Evolutionary conservation across 1,140 invertebrate genomes (phyloP).

Genomic region (Alviniconcha marisindica): DNA sequence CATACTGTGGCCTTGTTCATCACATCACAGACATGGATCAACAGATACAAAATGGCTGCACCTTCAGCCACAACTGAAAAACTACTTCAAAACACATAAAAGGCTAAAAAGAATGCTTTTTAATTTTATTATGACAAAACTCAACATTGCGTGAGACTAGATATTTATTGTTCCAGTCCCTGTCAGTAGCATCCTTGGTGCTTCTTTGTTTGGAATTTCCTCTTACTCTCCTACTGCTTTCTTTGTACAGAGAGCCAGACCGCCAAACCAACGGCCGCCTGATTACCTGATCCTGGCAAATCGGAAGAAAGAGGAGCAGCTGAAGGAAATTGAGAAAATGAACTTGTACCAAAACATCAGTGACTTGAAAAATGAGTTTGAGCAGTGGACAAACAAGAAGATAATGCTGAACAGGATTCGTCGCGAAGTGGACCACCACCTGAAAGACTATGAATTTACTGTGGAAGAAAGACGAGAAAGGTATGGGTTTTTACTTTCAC

Average conservation of each 20-base stretch:
- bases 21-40: no score
- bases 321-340: conserved; percentile 59
- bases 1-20: no score
- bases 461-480: conserved; percentile 72
- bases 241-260: conserved; percentile 67
- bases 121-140: no score
- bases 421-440: conserved; percentile 61
- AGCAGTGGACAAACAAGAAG: conserved; percentile 68
- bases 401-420: conserved; percentile 66
- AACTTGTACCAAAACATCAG: conserved; percentile 63
- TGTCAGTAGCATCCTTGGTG: no score
- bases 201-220: no score
- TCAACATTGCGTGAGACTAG: no score
- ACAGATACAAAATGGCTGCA: no score
- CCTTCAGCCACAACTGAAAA: no score
- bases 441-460: conserved; percentile 64
- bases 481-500: conserved; percentile 48
- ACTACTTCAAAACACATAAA: no score
- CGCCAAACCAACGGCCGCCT: conserved; percentile 65
- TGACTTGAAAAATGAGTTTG: conserved; percentile 75
- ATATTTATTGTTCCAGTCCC: no score
- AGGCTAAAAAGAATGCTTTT: neutral
- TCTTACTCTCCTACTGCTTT: no score
- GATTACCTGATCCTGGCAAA: conserved; percentile 72
- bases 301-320: conserved; percentile 66